phyloP scores from a whole-genome alignment of 2,888 invertebrate genomes.

The Hemaris fuciformis region DNA sequence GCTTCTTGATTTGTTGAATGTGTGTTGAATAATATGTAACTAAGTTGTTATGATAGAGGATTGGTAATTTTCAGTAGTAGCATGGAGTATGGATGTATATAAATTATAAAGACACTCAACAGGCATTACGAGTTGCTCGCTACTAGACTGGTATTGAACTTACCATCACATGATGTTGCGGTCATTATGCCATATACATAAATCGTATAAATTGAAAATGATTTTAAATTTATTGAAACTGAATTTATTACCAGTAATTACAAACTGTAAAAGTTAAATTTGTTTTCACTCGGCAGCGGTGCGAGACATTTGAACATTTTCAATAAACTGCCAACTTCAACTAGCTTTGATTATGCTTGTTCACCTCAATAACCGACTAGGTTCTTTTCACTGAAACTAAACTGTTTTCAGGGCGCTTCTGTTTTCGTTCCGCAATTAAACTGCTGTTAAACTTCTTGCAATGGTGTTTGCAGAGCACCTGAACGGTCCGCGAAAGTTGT shows the following conservation, averaged over 20 bases:
- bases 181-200: too few relatives aligned
- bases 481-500: slow-evolving; percentile 73
- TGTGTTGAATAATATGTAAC: too few relatives aligned
- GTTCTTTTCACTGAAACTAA: slow-evolving; percentile 74
- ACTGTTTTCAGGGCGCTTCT: slow-evolving; percentile 75
- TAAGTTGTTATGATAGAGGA: too few relatives aligned
- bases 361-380: slow-evolving; percentile 57
- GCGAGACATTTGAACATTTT: slow-evolving; percentile 48
- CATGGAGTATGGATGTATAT: too few relatives aligned
- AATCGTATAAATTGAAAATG: not conserved
- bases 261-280: slow-evolving; percentile 30
- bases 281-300: slow-evolving; percentile 30
- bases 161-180: too few relatives aligned
- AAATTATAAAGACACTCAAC: too few relatives aligned
- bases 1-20: too few relatives aligned
- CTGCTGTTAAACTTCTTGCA: slow-evolving; percentile 80
- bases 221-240: not conserved
- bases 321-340: slow-evolving; percentile 56
- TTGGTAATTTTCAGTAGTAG: too few relatives aligned
- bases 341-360: slow-evolving; percentile 48
- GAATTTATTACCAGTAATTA: slow-evolving; percentile 12
- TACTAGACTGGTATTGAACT: too few relatives aligned
- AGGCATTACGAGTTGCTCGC: too few relatives aligned
- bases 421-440: slow-evolving; percentile 79
- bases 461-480: slow-evolving; percentile 78